These are phyloP conservation scores for Ophiodon elongatus DNA, from an alignment of 2,113 vertebrate species.

Conservation along the genomic window DNA sequence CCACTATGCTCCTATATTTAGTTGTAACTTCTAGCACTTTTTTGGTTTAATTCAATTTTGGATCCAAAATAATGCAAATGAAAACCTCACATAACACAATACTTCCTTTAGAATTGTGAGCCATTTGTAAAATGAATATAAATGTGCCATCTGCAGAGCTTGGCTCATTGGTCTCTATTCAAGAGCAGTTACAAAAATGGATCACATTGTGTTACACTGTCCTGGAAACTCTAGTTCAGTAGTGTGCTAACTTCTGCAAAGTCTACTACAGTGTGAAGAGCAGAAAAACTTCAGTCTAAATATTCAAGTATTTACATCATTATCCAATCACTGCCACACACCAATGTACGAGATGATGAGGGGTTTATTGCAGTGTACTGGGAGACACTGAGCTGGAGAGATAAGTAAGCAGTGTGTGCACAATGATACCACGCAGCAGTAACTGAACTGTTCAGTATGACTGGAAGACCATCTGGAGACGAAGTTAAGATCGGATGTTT, in stretches of 20 bases:
- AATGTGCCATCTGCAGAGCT: constrained; percentile 53
- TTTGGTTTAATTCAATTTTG: constrained; percentile 24
- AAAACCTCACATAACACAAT: constrained; percentile 27
- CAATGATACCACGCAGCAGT: constrained; percentile 47
- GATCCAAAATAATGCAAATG: constrained; percentile 32
- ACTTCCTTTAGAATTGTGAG: constrained; percentile 12
- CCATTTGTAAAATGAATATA: constrained; percentile 52
- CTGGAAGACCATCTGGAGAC: constrained; percentile 51
- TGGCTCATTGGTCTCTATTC: constrained; percentile 45
- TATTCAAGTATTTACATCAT: constrained; percentile 68
- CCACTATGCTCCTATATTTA: background rate
- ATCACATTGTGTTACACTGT: constrained; percentile 35
- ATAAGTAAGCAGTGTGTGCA: constrained; percentile 52
- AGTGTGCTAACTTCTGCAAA: constrained; percentile 29
- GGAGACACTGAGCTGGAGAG: constrained; percentile 64
- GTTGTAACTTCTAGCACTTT: background rate
- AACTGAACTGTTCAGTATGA: constrained; percentile 48
- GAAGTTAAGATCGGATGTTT: constrained; percentile 48
- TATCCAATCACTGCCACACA: constrained; percentile 69
- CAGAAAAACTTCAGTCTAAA: constrained; percentile 43
- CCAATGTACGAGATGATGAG: constrained; percentile 70
- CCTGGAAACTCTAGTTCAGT: constrained; percentile 23
- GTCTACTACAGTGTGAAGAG: background rate
- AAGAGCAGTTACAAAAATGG: constrained; percentile 38
- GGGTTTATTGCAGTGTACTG: constrained; percentile 43